These are phyloP conservation scores for Oreohelix idahoensis DNA, from an alignment of 1,140 invertebrate genomes.

Conservation along the genomic window DNA sequence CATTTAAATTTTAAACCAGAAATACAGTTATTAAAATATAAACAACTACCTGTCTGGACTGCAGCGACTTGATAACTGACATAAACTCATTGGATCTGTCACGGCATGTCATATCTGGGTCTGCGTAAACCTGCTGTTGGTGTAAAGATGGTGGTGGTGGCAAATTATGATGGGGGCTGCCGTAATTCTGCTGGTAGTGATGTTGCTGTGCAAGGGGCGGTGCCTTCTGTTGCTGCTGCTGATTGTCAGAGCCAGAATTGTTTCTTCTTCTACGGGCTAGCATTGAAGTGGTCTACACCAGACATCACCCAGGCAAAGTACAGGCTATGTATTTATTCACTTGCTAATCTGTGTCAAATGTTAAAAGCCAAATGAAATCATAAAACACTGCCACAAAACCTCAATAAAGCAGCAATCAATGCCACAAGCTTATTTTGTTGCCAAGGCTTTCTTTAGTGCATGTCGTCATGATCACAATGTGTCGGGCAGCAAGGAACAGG, in stretches of 20 bases:
- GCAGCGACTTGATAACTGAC: constrained; percentile 91
- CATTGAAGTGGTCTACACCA: constrained; percentile 55
- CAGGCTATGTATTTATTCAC: not conserved
- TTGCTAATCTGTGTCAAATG: no score
- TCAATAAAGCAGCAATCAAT: no score
- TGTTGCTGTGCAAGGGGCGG: constrained; percentile 8
- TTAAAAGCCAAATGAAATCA: no score
- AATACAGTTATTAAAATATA: not conserved
- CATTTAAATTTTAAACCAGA: no score
- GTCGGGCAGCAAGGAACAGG: no score
- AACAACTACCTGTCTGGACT: constrained; percentile 74
- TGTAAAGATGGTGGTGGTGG: constrained; percentile 42
- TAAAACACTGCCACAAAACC: no score
- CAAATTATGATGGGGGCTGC: constrained; percentile 40
- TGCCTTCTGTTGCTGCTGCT: constrained; percentile 38
- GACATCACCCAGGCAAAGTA: constrained; percentile 19
- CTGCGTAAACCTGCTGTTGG: constrained; percentile 36
- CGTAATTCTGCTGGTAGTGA: constrained; percentile 35
- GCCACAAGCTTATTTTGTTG: no score
- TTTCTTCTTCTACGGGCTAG: constrained; percentile 64
- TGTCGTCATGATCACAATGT: no score
- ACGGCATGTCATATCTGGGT: constrained; percentile 84
- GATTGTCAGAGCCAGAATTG: constrained; percentile 65
- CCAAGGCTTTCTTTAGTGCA: no score
- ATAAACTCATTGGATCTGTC: constrained; percentile 95